Evolutionary conservation across 2,888 invertebrate species (phyloP), one percentile per base, ranked within the genome.

Genomic region (Agrotis exclamationis): DNA sequence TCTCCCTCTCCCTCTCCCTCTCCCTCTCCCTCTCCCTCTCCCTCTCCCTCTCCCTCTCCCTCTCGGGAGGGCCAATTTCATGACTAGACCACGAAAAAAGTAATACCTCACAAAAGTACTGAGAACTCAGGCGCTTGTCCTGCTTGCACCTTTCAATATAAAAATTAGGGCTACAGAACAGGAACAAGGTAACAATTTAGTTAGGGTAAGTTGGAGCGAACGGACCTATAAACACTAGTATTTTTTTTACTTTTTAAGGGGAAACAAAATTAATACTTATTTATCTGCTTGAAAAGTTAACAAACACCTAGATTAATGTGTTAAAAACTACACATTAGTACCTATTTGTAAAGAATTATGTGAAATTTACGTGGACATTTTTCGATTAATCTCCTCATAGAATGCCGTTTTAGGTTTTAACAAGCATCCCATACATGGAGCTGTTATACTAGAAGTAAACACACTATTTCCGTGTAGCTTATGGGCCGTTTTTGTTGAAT

Each of bases 401-500:
- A 63, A 54, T 20, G 20, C 54, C 18, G 47, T 64, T 47, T 66
- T 71, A 76, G 65, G 59, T 63, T 68, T 54, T 56, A 74, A 75
- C 82, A 77, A 83, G 70, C 69, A 62, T 47, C 18, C 85, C 76
- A 76, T 77, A 67, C 83, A 82, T 80, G 79, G 82, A 77, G 71
- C 63, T 76, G 78, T 69, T 78, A 70, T 58, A 78, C 72, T 78
- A 70, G 79, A 79, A 77, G 85, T 85, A 85, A 88, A 86, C 88
- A 85, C 70, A 85, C 88, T 88, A 92, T 95, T 94, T 95, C 94
- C 94, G 94, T 94, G 88, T 91, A 88, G 88, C 86, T 83, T 89
- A 87, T 87, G 87, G 86, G 90, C 89, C 85, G 91, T 93, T 94
- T 94, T 93, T 95, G 95, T 93, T 94, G 92, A 95, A 95, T 95